Evolutionary conservation across 2,888 invertebrate species (phyloP).

Genomic region (Meliscaeva auricollis): DNA sequence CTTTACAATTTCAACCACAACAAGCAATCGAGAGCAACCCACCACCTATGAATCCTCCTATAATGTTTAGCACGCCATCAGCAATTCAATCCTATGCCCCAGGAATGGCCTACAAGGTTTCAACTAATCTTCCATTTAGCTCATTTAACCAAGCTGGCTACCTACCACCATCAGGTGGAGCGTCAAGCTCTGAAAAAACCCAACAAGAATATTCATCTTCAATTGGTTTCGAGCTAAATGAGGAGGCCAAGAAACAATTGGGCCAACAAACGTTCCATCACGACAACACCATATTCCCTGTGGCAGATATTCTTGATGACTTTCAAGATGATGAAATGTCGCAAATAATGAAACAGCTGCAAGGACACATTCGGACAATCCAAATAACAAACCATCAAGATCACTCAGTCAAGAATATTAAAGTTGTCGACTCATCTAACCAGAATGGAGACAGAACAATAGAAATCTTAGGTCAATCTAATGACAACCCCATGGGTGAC

Average conservation of each 20-base stretch:
- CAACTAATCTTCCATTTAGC: constrained; percentile 76
- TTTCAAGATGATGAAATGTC: constrained; percentile 35
- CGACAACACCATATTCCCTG: constrained; percentile 34
- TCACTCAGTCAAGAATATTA: constrained; percentile 79
- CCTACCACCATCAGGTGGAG: constrained; percentile 61
- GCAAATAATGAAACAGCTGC: constrained; percentile 42
- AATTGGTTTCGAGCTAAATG: constrained; percentile 51
- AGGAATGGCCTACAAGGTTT: constrained; percentile 46
- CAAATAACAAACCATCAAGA: constrained; percentile 79
- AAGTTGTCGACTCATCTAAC: constrained; percentile 80
- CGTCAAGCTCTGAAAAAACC: constrained; percentile 76
- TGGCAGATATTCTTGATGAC: constrained; percentile 24
- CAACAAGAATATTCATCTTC: constrained; percentile 67
- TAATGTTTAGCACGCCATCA: constrained; percentile 78
- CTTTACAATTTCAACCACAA: constrained; percentile 56
- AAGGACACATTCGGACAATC: constrained; percentile 80
- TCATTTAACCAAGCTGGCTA: constrained; percentile 25
- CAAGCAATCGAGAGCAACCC: constrained; percentile 20
- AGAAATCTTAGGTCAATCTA: constrained; percentile 80
- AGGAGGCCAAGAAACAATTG: constrained; percentile 44
- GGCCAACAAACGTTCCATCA: constrained; percentile 56
- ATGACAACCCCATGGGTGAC: constrained; percentile 79
- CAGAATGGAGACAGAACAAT: constrained; percentile 81
- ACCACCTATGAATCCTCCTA: constrained; percentile 51
- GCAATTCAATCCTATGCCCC: constrained; percentile 52